Base-by-base conservation (phyloP, 2,888 invertebrate species). In the Trichogramma evanescens region DNA sequence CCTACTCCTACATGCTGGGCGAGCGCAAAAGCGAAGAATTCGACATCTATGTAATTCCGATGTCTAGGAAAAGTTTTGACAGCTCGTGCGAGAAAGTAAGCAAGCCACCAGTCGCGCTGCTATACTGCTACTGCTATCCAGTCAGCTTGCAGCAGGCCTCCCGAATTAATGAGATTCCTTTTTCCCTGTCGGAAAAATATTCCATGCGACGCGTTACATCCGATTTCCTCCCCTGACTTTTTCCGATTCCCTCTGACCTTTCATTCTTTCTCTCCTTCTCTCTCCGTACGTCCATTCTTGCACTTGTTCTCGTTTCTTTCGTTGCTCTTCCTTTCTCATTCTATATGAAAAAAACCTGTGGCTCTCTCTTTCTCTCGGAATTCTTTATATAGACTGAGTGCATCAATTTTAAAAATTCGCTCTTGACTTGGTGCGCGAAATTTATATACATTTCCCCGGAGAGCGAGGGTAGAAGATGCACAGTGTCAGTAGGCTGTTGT, bases 91-190 rank as follows among this genome's bases (percentile, higher is more conserved):
- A 54, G 46, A 41, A 26, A 26, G 26, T 26, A 26, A 26, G 26
- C 26, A 26, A 26, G 26, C 26, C 26, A 26, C 26, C 26, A 26
- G 26, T 26, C 26, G 26, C 26, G 26, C 26, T 26, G 26, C 26
- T 26, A 13, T 13, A 26, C 26, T 3, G 26, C 26, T 26, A 2
- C 26, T 26, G 26, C 26, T 26, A 26, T 26, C 26, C 26, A 26
- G 26, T 26, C 45, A 9, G 45, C 45, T 9, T 45, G 10, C 9
- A 45, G 58, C 59, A 66, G 65, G 60, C 63, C 26, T 64, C 54
- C 60, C 64, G 72, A 74, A 74, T 75, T 75, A 76, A 75, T 75
- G 72, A 72, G 74, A 72, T 73, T 73, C 70, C 71, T 69, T 71
- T 70, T 68, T 68, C 67, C 65, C 66, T 67, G 68, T 69, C 68